Conservation (phyloP, 2,797 vertebrate genomes). For the Synanceia verrucosa region DNA sequence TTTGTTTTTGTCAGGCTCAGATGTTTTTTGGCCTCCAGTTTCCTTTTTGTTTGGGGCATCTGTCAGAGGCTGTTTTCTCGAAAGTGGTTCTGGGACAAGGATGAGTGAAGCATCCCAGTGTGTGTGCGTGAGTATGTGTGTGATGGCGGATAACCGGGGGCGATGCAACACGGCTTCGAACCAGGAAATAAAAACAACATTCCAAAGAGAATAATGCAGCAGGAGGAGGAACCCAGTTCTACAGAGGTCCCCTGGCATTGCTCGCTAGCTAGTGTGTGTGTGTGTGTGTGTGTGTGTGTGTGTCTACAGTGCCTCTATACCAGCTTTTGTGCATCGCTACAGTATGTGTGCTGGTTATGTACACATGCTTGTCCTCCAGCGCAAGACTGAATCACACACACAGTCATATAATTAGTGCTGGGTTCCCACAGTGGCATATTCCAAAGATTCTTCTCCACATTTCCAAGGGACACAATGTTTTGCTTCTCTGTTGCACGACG, state of each 20-base stretch:
- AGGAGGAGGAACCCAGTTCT: conserved; percentile 75
- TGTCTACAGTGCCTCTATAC: conserved; percentile 3
- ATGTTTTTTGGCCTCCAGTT: conserved; percentile 54
- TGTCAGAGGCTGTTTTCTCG: conserved; percentile 72
- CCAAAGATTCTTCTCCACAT: conserved; percentile 56
- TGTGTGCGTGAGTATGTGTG: conserved; percentile 5
- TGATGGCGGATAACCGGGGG: conserved; percentile 55
- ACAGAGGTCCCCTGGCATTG: conserved; percentile 64
- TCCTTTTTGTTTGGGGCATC: conserved; percentile 64
- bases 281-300: conserved; percentile 21
- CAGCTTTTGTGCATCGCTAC: conserved; percentile 48
- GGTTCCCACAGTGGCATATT: conserved; percentile 58
- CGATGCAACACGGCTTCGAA: conserved; percentile 56
- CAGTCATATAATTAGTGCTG: conserved; percentile 64
- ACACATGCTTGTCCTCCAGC: conserved; percentile 70
- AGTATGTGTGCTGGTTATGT: conserved; percentile 53
- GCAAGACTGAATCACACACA: conserved; percentile 47
- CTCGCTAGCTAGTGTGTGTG: conserved; percentile 25
- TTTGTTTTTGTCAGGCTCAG: conserved; percentile 25
- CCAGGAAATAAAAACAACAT: conserved; percentile 78
- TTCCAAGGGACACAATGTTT: conserved; percentile 67
- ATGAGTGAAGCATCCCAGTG: conserved; percentile 44
- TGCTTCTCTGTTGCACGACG: conserved; percentile 51
- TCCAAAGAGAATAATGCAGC: conserved; percentile 81
- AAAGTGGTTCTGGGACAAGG: conserved; percentile 62